phyloP scores from a whole-genome alignment of 2,797 vertebrate genomes.

The Ptychobarbus kaznakovi region DNA sequence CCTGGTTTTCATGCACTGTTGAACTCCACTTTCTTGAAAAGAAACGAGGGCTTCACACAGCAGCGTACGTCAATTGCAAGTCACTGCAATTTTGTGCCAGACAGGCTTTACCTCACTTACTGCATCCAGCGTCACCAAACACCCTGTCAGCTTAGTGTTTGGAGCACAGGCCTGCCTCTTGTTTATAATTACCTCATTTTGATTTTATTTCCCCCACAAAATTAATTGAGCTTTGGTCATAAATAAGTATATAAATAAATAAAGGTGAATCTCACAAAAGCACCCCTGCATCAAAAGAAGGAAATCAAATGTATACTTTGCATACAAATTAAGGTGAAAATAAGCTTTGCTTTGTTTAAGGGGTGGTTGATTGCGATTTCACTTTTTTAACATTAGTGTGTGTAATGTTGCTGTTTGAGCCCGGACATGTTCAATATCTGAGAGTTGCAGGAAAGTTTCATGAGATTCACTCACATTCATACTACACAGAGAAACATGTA shows the following conservation, averaged over 20 bases:
- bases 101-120: constrained; percentile 16
- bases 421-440: not conserved
- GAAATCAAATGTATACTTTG: not conserved
- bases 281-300: not conserved
- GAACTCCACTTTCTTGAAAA: constrained; percentile 56
- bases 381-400: too few relatives aligned
- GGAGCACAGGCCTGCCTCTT: not conserved
- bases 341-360: not conserved
- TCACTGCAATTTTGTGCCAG: constrained; percentile 49
- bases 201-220: not conserved
- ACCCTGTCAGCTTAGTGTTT: constrained; percentile 4
- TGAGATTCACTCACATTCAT: too few relatives aligned
- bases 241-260: not conserved
- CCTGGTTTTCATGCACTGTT: constrained; percentile 55
- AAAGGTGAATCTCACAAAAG: not conserved
- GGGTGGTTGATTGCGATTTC: too few relatives aligned
- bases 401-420: too few relatives aligned
- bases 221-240: not conserved
- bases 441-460: too few relatives aligned
- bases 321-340: not conserved
- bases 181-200: not conserved
- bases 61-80: constrained; percentile 54
- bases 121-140: not conserved
- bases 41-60: constrained; percentile 55
- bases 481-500: too few relatives aligned